A percentile compares a stretch with the other conserved stretches of the same genome.
Conservation (phyloP, 2,797 vertebrate species). For the Coreius guichenoti region DNA sequence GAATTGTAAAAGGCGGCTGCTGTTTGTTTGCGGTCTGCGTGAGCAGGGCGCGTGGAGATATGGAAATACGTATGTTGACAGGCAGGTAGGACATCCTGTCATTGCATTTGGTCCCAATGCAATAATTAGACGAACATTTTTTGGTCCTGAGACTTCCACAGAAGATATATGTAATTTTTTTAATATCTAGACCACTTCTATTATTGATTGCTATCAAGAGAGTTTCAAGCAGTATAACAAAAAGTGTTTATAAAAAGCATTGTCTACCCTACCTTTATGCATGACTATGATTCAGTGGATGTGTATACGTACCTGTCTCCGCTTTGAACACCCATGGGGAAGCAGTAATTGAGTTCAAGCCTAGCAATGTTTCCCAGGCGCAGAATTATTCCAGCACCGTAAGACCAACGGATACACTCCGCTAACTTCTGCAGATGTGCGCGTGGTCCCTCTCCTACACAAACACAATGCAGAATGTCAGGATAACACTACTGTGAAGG, state of each 20-base stretch:
- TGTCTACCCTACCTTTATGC: neutral
- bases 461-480: neutral
- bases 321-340: constrained; percentile 87
- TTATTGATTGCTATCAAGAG: neutral
- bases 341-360: constrained; percentile 89
- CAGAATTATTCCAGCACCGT: constrained; percentile 84
- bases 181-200: neutral
- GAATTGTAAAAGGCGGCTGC: too few relatives aligned
- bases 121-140: neutral
- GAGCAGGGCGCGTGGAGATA: too few relatives aligned
- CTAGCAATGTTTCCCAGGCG: constrained; percentile 88
- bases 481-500: neutral
- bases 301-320: constrained; percentile 81
- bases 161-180: too few relatives aligned
- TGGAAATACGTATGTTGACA: too few relatives aligned
- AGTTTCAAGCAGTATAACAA: neutral
- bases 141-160: neutral
- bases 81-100: too few relatives aligned
- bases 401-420: constrained; percentile 88
- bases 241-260: neutral
- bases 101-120: neutral
- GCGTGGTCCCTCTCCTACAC: constrained; percentile 82
- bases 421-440: constrained; percentile 84
- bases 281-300: neutral
- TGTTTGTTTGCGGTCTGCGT: too few relatives aligned